Evolutionary conservation across 2,888 invertebrate species (phyloP).

Genomic region (Tupiocoris notatus): DNA sequence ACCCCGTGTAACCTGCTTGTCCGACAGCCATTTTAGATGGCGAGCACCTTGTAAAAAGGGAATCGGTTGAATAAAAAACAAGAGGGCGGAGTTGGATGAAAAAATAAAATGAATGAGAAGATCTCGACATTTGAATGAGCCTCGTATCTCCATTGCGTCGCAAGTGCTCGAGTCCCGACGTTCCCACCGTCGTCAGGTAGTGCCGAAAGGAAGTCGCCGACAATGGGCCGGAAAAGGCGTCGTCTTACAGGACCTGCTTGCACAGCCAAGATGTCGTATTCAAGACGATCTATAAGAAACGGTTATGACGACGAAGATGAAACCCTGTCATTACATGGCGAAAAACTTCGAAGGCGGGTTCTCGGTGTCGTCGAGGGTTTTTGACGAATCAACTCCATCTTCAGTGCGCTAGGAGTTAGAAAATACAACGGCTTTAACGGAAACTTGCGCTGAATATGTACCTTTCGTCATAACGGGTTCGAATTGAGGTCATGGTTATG

Average conservation of each 20-base stretch:
- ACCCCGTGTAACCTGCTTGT: not conserved
- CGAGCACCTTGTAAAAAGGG: not conserved
- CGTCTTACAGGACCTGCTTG: slow-evolving; percentile 30
- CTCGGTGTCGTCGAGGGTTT: not conserved
- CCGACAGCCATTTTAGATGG: not conserved
- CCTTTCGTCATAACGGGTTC: not conserved
- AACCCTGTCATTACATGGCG: slow-evolving; percentile 2
- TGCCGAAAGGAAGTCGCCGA: not conserved
- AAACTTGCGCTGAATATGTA: not conserved
- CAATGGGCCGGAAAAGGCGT: slow-evolving; percentile 35
- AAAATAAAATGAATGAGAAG: slow-evolving; percentile 28
- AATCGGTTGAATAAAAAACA: not conserved
- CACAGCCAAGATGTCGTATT: slow-evolving; percentile 4
- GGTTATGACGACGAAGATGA: slow-evolving; percentile 9
- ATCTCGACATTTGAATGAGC: slow-evolving; percentile 20
- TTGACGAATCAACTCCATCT: slow-evolving; percentile 19
- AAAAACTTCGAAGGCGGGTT: slow-evolving; percentile 1
- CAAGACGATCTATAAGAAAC: not conserved
- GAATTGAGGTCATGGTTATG: not conserved
- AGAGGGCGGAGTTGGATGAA: slow-evolving; percentile 8
- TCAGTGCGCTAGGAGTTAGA: not conserved
- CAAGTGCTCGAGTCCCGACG: slow-evolving; percentile 1
- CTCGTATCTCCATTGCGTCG: slow-evolving; percentile 10
- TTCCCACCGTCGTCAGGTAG: slow-evolving; percentile 20
- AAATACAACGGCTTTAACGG: slow-evolving; percentile 28